These are phyloP conservation scores for Sinodicranocentrus sp. DNA, from an alignment of 2,888 invertebrate genomes.

Conservation along the genomic window DNA sequence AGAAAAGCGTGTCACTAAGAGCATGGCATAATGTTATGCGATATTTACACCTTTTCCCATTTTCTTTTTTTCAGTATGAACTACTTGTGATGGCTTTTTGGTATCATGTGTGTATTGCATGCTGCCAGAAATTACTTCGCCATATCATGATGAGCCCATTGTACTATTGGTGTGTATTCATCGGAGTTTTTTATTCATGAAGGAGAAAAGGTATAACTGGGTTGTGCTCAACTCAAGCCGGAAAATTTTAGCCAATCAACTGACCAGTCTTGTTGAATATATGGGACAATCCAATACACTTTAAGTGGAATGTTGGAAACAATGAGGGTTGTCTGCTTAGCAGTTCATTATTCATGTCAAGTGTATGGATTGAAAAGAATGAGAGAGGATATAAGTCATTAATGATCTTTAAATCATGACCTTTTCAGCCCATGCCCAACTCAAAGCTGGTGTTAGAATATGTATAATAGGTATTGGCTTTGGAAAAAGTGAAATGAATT, in stretches of 20 bases:
- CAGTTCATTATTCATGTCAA: slow-evolving; percentile 50
- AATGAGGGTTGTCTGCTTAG: slow-evolving; percentile 29
- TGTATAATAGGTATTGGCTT: too few species aligned
- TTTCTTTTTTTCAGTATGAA: too few species aligned
- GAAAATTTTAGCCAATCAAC: not conserved
- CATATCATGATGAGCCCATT: slow-evolving; percentile 35
- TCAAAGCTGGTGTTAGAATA: too few species aligned
- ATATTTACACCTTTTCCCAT: slow-evolving; percentile 46
- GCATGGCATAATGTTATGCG: slow-evolving; percentile 65
- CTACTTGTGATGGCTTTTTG: too few species aligned
- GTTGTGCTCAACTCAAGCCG: not conserved
- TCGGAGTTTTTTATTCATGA: slow-evolving; percentile 40
- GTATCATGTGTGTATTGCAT: not conserved
- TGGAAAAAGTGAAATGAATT: too few species aligned
- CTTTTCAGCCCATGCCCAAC: slow-evolving; percentile 14
- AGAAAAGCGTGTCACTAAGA: slow-evolving; percentile 70
- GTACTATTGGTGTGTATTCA: not conserved
- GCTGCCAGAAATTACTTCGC: slow-evolving; percentile 9
- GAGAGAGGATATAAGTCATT: slow-evolving; percentile 12
- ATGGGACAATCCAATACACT: slow-evolving; percentile 42
- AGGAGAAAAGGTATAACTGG: slow-evolving; percentile 8
- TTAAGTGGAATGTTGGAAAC: slow-evolving; percentile 21
- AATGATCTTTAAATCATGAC: slow-evolving; percentile 36
- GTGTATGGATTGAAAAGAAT: slow-evolving; percentile 35
- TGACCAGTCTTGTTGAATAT: slow-evolving; percentile 24